Conservation (phyloP, 2,113 vertebrate species). For the Murina feae region DNA sequence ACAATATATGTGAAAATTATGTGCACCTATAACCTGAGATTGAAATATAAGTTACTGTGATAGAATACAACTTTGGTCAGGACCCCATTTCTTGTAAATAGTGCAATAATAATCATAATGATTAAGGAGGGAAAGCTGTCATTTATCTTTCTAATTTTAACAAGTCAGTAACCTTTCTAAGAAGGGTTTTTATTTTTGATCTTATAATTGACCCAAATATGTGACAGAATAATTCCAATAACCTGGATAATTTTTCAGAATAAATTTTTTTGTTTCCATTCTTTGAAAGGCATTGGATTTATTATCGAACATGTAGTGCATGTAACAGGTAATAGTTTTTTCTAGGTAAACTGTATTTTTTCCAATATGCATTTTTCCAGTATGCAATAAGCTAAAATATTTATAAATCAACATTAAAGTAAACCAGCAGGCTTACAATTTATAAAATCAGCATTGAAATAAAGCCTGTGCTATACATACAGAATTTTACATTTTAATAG, state of each 20-base stretch:
- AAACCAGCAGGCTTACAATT: constrained; percentile 23
- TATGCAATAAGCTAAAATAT: constrained; percentile 25
- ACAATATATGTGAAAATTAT: background rate
- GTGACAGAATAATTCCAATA: background rate
- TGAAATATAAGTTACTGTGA: background rate
- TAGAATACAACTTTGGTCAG: background rate
- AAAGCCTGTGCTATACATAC: background rate
- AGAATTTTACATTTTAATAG: constrained; percentile 41
- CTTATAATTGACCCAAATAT: background rate
- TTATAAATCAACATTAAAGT: constrained; percentile 15
- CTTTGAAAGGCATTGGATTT: constrained; percentile 38
- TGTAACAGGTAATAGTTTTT: constrained; percentile 28
- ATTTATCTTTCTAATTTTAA: background rate
- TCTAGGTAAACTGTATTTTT: constrained; percentile 44
- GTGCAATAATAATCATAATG: background rate
- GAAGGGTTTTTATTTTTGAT: constrained; percentile 19
- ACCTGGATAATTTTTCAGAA: background rate
- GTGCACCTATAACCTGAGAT: background rate
- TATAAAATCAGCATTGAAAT: constrained; percentile 57
- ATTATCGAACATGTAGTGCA: background rate
- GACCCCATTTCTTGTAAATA: background rate
- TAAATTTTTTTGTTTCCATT: constrained; percentile 7
- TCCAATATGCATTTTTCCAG: constrained; percentile 55
- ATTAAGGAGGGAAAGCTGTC: background rate
- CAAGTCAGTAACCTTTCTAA: background rate